Evolutionary conservation across 2,113 vertebrate species (phyloP).

Genomic region (Datnioides undecimradiatus): DNA sequence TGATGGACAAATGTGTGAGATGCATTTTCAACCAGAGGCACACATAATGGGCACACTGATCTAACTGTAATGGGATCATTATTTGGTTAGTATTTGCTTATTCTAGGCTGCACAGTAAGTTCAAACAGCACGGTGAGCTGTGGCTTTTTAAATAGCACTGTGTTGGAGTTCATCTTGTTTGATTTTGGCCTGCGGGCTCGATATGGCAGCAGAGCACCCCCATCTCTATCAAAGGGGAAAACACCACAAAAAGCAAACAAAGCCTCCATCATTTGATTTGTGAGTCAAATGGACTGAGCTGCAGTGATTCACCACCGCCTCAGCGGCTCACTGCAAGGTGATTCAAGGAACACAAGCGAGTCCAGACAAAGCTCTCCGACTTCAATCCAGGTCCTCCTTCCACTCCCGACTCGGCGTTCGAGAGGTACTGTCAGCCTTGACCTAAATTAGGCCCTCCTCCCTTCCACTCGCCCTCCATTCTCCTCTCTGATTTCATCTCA

Average conservation of each 20-base stretch:
- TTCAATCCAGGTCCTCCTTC: constrained; percentile 41
- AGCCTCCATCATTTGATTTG: constrained; percentile 44
- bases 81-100: background rate
- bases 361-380: constrained; percentile 24
- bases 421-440: constrained; percentile 66
- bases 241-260: constrained; percentile 32
- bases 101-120: background rate
- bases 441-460: constrained; percentile 59
- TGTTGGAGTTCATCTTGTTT: constrained; percentile 30
- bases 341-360: constrained; percentile 39
- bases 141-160: constrained; percentile 11
- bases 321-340: constrained; percentile 40
- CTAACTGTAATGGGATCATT: background rate
- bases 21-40: background rate
- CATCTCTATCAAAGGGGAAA: constrained; percentile 33
- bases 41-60: background rate
- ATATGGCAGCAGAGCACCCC: constrained; percentile 11
- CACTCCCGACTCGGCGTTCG: constrained; percentile 13
- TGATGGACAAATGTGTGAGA: background rate
- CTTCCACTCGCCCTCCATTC: constrained; percentile 21
- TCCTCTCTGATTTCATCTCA: constrained; percentile 60
- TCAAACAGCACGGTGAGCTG: background rate
- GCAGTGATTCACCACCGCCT: constrained; percentile 39
- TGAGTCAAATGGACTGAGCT: constrained; percentile 45
- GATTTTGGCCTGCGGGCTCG: constrained; percentile 22